Evolutionary conservation across 2,113 vertebrate species (phyloP), one percentile per base, ranked within the genome.

Genomic region (Chamaetylas fuelleborni): DNA sequence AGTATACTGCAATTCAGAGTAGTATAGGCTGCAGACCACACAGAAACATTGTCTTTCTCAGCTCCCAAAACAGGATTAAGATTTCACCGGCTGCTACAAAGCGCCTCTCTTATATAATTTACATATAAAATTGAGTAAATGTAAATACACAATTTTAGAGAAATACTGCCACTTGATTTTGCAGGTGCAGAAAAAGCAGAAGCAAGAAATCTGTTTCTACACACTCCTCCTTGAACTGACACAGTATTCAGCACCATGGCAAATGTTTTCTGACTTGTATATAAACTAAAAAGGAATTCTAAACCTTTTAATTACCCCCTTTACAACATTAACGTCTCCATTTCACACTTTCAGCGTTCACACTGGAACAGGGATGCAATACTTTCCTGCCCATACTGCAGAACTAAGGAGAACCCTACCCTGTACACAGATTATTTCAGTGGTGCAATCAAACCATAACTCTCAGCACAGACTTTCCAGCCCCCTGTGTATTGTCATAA

Each of bases 161-260:
- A 88, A 82, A 80, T 40, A 64, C 8, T 69, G 54, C 34, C 65
- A 88, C 45, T 5, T 4, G 3, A 58, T 69, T 91, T 64, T 72
- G 67, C 82, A 88, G 86, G 88, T 82, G 62, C 66, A 88, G 11
- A 51, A 90, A 90, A 88, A 92, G 57, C 40, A 93, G 60, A 67
- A 94, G 62, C 38, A 76, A 76, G 56, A 78, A 77, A 81, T 87
- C 60, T 74, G 60, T 78, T 90, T 65, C 80, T 12, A 14, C 64
- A 83, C 26, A 5, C 47, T 43, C 61, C 45, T 19, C 33, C 66
- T 74, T 5, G 8, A 29, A 87, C 57, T 42, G 74, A 78, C 54
- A 70, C 23, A 47, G 48, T 48, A 86, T 56, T 72, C 58, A 77
- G 48, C 54, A 92, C 14, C 54, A 48, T 1, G 6, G 45, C 31